phyloP scores from a whole-genome alignment of 2,888 invertebrate species.

The Dynastes maya region DNA sequence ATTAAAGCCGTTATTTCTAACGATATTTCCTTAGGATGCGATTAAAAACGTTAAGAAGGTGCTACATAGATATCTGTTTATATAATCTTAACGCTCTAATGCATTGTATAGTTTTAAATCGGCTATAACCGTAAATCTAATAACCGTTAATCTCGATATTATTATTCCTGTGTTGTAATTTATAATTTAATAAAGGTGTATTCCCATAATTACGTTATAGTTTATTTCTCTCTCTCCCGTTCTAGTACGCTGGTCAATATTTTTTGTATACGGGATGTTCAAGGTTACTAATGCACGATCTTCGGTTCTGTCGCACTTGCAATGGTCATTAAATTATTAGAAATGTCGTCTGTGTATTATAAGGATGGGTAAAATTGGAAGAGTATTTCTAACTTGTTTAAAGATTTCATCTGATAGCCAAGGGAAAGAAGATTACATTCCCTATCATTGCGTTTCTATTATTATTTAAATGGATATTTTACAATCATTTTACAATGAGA shows the following conservation, averaged over 20 bases:
- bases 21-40: constrained; percentile 36
- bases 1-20: constrained; percentile 23
- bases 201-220: constrained; percentile 22
- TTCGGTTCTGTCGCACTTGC: no score
- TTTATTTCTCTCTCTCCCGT: neutral
- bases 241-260: neutral
- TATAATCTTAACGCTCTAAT: constrained; percentile 47
- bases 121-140: constrained; percentile 44
- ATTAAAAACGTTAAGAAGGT: constrained; percentile 40
- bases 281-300: no score
- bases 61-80: constrained; percentile 36
- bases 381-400: no score
- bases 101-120: constrained; percentile 45
- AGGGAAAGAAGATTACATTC: no score
- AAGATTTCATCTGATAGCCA: no score
- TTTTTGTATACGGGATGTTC: no score
- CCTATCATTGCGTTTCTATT: no score
- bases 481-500: no score
- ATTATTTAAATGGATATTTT: no score
- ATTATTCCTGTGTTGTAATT: constrained; percentile 40
- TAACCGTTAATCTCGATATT: constrained; percentile 46
- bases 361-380: neutral
- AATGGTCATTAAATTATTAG: neutral
- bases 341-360: neutral
- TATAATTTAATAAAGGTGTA: constrained; percentile 39